Conservation (phyloP, 2,888 invertebrate species). For the Amphimallon solstitiale region DNA sequence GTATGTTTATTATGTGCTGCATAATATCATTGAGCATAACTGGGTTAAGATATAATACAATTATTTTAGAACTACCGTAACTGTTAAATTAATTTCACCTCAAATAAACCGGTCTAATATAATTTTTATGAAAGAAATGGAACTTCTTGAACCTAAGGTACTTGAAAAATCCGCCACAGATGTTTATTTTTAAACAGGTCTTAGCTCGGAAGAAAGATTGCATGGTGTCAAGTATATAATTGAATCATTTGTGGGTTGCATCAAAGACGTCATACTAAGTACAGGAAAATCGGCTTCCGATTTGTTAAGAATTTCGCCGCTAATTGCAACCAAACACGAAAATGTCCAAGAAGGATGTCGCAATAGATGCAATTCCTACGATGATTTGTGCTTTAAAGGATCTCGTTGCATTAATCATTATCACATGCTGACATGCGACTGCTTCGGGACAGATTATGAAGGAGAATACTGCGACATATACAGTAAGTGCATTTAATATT, state of each 20-base stretch:
- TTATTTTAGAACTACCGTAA: too few relatives aligned
- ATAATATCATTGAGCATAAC: too few relatives aligned
- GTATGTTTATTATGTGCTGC: too few relatives aligned
- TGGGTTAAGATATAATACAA: too few relatives aligned
- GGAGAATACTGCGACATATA: conserved; percentile 92
- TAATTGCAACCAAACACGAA: conserved; percentile 88
- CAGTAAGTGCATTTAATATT: too few relatives aligned
- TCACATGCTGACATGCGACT: conserved; percentile 88
- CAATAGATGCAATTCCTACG: conserved; percentile 81
- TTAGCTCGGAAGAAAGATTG: conserved; percentile 87
- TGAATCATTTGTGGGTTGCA: conserved; percentile 92
- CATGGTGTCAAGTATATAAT: conserved; percentile 93
- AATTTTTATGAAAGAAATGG: too few relatives aligned
- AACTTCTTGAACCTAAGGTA: too few relatives aligned
- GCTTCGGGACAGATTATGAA: conserved; percentile 91
- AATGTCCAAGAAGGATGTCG: conserved; percentile 91
- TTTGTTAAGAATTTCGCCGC: conserved; percentile 80
- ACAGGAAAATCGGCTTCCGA: conserved; percentile 88
- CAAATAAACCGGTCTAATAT: too few relatives aligned
- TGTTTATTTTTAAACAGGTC: conserved; percentile 66
- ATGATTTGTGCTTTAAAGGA: conserved; percentile 88
- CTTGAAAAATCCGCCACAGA: not conserved
- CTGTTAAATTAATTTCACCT: too few relatives aligned
- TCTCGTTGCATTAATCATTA: conserved; percentile 93
- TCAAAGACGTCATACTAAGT: conserved; percentile 85